phyloP scores from a whole-genome alignment of 2,888 invertebrate species.

The Clusia tigrina region DNA sequence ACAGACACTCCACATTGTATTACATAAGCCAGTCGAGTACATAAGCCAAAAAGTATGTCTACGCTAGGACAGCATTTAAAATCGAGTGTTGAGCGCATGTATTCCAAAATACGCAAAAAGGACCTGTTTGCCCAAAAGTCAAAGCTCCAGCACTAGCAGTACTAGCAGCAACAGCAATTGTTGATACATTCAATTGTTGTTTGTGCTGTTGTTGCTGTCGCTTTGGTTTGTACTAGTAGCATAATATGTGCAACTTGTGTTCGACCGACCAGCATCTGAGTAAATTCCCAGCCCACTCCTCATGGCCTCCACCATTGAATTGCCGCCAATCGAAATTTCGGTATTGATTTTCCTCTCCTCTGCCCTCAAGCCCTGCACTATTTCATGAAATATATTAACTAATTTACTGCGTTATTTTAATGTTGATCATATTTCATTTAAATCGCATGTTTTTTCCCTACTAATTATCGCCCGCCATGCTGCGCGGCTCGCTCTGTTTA shows the following conservation, averaged over 20 bases:
- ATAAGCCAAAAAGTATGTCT: constrained; percentile 8
- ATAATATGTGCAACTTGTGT: background rate
- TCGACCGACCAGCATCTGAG: background rate
- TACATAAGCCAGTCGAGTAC: background rate
- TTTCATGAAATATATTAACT: background rate
- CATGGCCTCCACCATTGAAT: too few relatives aligned
- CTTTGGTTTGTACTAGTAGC: too few relatives aligned
- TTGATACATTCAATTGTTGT: background rate
- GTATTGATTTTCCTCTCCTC: background rate
- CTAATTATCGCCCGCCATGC: background rate
- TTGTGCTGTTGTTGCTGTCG: constrained; percentile 1
- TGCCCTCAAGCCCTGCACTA: background rate
- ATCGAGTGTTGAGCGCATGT: background rate
- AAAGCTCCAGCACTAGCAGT: background rate
- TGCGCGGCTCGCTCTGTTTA: background rate
- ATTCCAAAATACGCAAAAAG: background rate
- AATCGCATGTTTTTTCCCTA: background rate
- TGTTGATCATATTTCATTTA: background rate
- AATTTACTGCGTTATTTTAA: background rate
- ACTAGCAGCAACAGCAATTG: background rate
- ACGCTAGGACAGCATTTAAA: background rate
- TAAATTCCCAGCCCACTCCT: background rate
- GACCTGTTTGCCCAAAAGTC: background rate
- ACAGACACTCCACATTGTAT: background rate
- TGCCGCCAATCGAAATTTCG: background rate